phyloP scores from a whole-genome alignment of 2,113 vertebrate genomes.

The Dasyornis broadbenti region DNA sequence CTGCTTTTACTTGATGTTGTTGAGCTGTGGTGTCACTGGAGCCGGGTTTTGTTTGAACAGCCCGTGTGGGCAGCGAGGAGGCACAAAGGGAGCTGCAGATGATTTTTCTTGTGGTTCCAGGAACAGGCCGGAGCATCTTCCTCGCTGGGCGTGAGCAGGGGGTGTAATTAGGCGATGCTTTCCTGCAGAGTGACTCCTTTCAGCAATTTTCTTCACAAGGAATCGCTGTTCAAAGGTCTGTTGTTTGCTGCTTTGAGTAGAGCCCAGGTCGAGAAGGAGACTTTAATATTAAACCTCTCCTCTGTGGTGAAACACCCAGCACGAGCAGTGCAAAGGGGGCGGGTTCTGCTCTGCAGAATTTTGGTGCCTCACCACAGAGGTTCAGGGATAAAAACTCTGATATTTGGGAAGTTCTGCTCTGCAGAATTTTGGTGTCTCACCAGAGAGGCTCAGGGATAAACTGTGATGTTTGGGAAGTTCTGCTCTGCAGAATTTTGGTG shows the following conservation, averaged over 20 bases:
- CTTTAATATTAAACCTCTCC: neutral
- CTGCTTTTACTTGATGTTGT: neutral
- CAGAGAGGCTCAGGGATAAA: neutral
- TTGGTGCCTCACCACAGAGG: neutral
- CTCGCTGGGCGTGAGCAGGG: neutral
- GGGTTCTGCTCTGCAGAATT: neutral
- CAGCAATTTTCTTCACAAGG: neutral
- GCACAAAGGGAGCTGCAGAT: neutral
- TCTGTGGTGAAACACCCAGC: neutral
- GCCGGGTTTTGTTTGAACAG: neutral
- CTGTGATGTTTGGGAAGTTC: neutral
- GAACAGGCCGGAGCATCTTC: conserved; percentile 29
- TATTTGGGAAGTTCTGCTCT: neutral
- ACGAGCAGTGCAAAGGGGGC: neutral
- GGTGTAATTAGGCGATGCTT: neutral
- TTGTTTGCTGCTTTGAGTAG: neutral
- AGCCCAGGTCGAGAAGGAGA: neutral
- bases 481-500: neutral
- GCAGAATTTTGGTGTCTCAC: neutral
- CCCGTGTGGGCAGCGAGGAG: neutral
- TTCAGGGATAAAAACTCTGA: fast-evolving
- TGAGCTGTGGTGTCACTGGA: neutral
- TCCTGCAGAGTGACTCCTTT: neutral
- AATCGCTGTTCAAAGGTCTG: neutral
- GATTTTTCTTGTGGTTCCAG: conserved; percentile 36